Evolutionary conservation across 1,140 invertebrate genomes (phyloP), one percentile per base, ranked within the genome.

Genomic region (Drosophila sp.): DNA sequence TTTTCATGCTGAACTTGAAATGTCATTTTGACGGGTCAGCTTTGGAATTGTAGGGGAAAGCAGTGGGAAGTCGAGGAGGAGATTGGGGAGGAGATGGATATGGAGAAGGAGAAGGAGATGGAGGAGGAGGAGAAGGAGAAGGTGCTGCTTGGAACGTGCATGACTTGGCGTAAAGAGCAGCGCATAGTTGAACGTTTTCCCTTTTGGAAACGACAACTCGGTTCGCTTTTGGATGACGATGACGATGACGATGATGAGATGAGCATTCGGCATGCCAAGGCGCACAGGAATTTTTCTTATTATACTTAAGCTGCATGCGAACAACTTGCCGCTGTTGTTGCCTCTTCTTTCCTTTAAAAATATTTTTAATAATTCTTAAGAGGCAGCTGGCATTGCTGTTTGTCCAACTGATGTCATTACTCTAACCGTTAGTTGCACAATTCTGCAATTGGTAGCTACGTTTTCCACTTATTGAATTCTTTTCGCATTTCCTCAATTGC

Each of bases 221-320:
- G 21, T 21, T 18, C 27, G 38, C 25, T 36, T 40, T 14, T 34
- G 11, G 21, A 65, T 56, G 76, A 65, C 53, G 77, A 58, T n/a
- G 16, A 40, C 40, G 56, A 72, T 50, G 27, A 7, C 29, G 32
- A 34, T 53, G 50, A 51, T 45, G 61, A 66, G 57, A 50, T 57
- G 65, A 74, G 65, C 58, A 62, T 43, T 69, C 66, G 65, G 72
- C 65, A 87, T 86, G 82, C 81, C 81, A 78, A 76, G 45, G 78
- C 78, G 83, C 59, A 78, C 67, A 82, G 83, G 82, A 87, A 87
- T 87, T 87, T 53, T 87, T 79, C 83, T 87, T 89, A 87, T 87
- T 87, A 87, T 87, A 63, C 71, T 38, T 13, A 38, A 38, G 72
- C 67, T 89, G 75, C 75, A 87, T 72, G 75, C 74, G 71, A 83